These are phyloP conservation scores for Cliona cf. orientalis DNA, from an alignment of 37 sponge, comb jelly and placozoan genomes.

Conservation along the genomic window DNA sequence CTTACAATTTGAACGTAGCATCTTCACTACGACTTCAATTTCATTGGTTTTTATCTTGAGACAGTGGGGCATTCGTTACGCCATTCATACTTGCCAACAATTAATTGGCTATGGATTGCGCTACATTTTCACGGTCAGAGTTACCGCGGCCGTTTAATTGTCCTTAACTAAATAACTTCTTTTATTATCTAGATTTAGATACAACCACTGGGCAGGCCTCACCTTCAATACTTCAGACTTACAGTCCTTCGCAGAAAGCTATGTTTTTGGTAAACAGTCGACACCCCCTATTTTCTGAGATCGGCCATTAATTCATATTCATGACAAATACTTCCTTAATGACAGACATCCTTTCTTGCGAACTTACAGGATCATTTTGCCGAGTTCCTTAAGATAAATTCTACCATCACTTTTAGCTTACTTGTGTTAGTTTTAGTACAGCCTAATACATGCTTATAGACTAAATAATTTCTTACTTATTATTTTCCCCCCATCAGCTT, in stretches of 20 bases:
- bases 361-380: conserved; percentile 87
- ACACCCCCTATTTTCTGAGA: conserved; percentile 79
- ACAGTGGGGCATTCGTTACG: conserved; percentile 90
- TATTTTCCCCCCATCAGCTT: conserved; percentile 20
- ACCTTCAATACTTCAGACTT: conserved; percentile 66
- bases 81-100: conserved; percentile 96
- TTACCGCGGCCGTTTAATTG: conserved; percentile 96
- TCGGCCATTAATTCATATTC: conserved; percentile 7
- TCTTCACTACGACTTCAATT: conserved; percentile 95
- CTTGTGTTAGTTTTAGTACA: conserved; percentile 83
- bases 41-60: conserved; percentile 93
- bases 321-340: background rate
- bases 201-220: conserved; percentile 94
- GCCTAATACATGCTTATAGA: background rate
- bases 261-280: conserved; percentile 93
- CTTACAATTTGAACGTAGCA: conserved; percentile 92
- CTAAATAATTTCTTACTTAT: conserved; percentile 45
- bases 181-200: conserved; percentile 68
- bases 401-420: conserved; percentile 70
- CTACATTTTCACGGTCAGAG: conserved; percentile 97
- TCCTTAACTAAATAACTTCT: conserved; percentile 66
- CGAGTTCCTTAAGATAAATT: conserved; percentile 93
- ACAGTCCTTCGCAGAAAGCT: conserved; percentile 69
- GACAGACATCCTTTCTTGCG: conserved; percentile 73
- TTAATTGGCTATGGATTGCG: conserved; percentile 96